Percentiles rank a stretch among this genome's conserved stretches.
phyloP scores from a whole-genome alignment of 2,888 invertebrate species.

The Polyploca ridens region DNA sequence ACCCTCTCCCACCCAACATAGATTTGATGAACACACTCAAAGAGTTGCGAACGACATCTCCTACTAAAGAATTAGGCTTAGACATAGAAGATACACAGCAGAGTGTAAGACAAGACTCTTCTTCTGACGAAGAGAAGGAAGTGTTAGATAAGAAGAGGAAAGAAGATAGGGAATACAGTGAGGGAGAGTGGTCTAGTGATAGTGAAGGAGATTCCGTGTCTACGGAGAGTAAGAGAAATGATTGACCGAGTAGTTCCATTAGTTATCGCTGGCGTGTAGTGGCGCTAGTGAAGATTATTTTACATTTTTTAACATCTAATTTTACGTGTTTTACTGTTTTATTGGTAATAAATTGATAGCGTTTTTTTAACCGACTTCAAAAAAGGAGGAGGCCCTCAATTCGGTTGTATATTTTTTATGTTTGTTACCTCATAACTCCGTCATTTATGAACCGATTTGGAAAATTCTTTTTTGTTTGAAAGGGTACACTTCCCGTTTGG shows the following conservation, averaged over 20 bases:
- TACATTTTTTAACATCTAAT: too few species aligned
- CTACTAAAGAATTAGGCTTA: conserved; percentile 62
- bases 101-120: conserved; percentile 38
- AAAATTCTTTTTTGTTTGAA: too few species aligned
- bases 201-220: conserved; percentile 63
- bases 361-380: too few species aligned
- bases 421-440: too few species aligned
- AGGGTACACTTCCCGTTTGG: too few species aligned
- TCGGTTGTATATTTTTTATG: too few species aligned
- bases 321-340: too few species aligned
- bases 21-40: conserved; percentile 68
- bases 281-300: too few species aligned
- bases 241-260: conserved; percentile 15
- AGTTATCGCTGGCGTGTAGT: not conserved
- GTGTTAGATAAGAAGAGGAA: conserved; percentile 43
- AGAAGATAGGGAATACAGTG: conserved; percentile 68
- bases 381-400: too few species aligned
- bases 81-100: conserved; percentile 37
- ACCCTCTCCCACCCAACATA: conserved; percentile 53
- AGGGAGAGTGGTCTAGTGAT: conserved; percentile 80
- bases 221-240: conserved; percentile 33
- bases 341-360: too few species aligned
- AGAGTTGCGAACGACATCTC: conserved; percentile 66
- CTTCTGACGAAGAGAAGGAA: conserved; percentile 21
- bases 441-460: too few species aligned